Percentiles rank a stretch among this genome's conserved stretches.
These are phyloP conservation scores for Cactoblastis cactorum DNA, from an alignment of 2,888 invertebrate genomes.

Conservation along the genomic window DNA sequence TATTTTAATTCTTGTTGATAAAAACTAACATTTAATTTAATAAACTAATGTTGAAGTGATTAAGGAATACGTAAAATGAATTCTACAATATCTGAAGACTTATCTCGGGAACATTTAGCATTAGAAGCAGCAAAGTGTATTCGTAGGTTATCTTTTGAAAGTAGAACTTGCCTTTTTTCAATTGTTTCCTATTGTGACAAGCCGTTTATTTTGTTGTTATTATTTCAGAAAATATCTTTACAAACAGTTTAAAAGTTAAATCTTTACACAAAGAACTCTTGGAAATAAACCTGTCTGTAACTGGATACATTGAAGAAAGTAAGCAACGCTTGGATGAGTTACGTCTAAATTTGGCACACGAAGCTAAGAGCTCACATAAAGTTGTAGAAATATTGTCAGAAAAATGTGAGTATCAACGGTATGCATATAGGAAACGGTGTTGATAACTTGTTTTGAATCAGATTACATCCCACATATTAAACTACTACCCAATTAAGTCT, in stretches of 20 bases:
- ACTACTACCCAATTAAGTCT: no score
- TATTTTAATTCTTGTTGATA: neutral
- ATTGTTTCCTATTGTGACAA: constrained; percentile 16
- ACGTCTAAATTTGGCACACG: constrained; percentile 51
- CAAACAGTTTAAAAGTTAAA: constrained; percentile 53
- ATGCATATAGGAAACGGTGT: no score
- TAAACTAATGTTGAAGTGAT: constrained; percentile 36
- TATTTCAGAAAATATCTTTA: constrained; percentile 68
- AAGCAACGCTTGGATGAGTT: constrained; percentile 52
- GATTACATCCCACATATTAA: neutral
- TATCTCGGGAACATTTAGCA: constrained; percentile 59
- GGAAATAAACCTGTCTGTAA: constrained; percentile 68
- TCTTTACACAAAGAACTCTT: constrained; percentile 59
- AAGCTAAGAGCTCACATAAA: constrained; percentile 54
- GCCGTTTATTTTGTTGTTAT: constrained; percentile 28
- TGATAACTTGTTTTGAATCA: neutral
- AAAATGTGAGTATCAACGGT: constrained; percentile 56
- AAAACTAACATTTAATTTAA: constrained; percentile 15
- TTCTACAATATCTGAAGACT: constrained; percentile 64
- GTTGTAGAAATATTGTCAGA: constrained; percentile 60
- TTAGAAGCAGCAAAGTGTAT: constrained; percentile 58
- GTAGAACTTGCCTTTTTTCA: constrained; percentile 39
- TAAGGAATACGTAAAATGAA: constrained; percentile 61
- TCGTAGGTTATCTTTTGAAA: constrained; percentile 70
- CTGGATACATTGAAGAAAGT: constrained; percentile 63